Base-by-base conservation (phyloP, 2,888 invertebrate species). In the Drosophila emarginata region DNA sequence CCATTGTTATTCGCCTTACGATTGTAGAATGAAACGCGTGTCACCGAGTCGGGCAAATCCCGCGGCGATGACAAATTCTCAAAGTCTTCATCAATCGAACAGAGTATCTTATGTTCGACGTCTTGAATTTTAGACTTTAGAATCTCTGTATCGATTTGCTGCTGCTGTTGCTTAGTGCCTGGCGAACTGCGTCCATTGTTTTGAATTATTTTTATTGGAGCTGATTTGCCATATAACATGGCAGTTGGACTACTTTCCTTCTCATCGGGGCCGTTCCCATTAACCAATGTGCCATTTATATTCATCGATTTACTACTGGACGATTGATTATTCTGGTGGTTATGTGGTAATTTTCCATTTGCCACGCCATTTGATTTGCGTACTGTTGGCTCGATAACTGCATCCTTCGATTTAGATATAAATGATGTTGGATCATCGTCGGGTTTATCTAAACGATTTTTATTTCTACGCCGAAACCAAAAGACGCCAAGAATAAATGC, bases 381-480 rank as follows among this genome's bases (percentile, higher is more conserved):
- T 40, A 65, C 62, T 58, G 67, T 21, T 5, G 72, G 26, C 23
- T 79, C 83, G 6, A 69, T 67, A 62, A 61, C 18, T 4, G 4
- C 9, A 45, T 45, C 45, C 45, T 45, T 45, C 11, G 11, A 4
- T 4, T 45, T 45, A 11, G 18, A 45, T 18, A 4, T 18, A 9
- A 18, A 45, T 21, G 21, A 21, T 54, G 14, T 74, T 60, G 79
- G 80, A 58, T 82, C 89, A 64, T 78, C 83, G 72, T 81, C 89
- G 72, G 71, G 79, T 69, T 80, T 84, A 67, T 86, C 87, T 80
- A 84, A 64, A 75, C 88, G 87, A 79, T 87, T 90, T 93, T 95
- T 91, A 87, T 91, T 94, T 93, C 94, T 96, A 93, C 95, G 95
- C 93, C 94, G 95, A 94, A 95, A 95, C 96, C 96, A 96, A 85